phyloP scores from a whole-genome alignment of 2,797 vertebrate species.

The Dendrocincla fuliginosa region DNA sequence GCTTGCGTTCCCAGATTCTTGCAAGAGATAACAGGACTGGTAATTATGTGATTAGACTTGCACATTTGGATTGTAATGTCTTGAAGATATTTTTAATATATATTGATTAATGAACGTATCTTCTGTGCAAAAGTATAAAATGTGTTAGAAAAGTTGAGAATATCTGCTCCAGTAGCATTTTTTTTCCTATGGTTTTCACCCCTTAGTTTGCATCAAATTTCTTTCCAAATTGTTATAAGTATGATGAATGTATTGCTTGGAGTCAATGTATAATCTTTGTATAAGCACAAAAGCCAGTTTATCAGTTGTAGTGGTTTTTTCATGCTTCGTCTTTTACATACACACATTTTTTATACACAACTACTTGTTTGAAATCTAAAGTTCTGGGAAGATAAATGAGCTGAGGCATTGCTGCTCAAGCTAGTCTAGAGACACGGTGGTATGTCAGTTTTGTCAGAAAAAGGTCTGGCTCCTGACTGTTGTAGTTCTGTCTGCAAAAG shows the following conservation, averaged over 20 bases:
- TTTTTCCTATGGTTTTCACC: accelerated
- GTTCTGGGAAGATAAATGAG: not conserved
- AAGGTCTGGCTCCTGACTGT: not conserved
- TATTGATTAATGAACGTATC: not conserved
- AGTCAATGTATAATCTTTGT: not conserved
- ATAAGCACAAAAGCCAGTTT: not conserved
- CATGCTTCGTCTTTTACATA: not conserved
- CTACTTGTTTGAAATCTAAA: not conserved
- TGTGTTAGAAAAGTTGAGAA: not conserved
- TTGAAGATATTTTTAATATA: not conserved
- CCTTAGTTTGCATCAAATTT: not conserved
- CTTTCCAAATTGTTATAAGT: not conserved
- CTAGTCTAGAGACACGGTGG: not conserved
- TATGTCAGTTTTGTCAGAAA: not conserved
- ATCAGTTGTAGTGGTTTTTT: not conserved
- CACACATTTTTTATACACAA: not conserved
- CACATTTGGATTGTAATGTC: not conserved
- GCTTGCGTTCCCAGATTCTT: not conserved
- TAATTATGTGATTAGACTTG: not conserved
- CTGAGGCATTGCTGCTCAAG: not conserved
- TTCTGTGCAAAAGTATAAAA: not conserved
- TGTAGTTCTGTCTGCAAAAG: not conserved
- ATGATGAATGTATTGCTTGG: not conserved
- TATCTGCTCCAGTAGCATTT: not conserved
- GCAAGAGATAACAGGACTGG: not conserved